Evolutionary conservation across 2,797 vertebrate genomes (phyloP), one percentile per base, ranked within the genome.

Genomic region (Trichosurus vulpecula): DNA sequence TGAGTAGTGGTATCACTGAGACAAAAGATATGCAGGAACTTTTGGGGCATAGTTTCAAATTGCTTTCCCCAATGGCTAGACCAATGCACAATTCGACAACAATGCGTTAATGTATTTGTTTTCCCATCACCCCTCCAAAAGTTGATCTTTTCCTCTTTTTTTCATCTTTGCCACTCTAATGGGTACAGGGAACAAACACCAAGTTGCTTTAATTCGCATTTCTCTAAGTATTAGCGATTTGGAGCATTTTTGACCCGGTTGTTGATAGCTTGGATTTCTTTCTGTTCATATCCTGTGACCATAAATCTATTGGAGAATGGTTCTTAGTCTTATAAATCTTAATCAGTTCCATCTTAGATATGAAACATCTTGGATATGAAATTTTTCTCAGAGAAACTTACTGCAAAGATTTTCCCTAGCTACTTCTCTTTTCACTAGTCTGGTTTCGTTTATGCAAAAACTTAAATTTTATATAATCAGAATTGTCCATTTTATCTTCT

Each of bases 1-100:
- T 35, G 54, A 61, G 30, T 55, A 89, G 61, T 54, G 81, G 52
- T 93, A 91, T 31, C 90, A 16, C 92, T 91, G 30, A 13, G n/a
- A 90, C 22, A 92, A 94, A 96, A 95, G 81, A 61, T 25, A 52
- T 12, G 56, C 66, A 91, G 55, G 58, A 56, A 91, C 29, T 5
- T 13, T 51, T 51, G 87, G 54, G 27, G n/a, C 22, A 9, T 4
- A 25, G 30, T 81, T 54, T 25, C 14, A 35, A 94, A 91, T 11
- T 6, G 9, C 53, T 55, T 31, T 91, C 92, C 31, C 16, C 55
- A 93, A 91, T 14, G 25, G 9, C 1, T 12, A 31, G 74, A 90
- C 55, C 52, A 51, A 25, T 25, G 19, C 6, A 90, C 27, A 19
- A 13, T 30, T 27, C 57, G 30, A 51, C 25, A 53, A 22, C 25